Percentiles rank a stretch among this genome's conserved stretches.
phyloP scores from a whole-genome alignment of 2,113 vertebrate species.

The Tichodroma muraria region DNA sequence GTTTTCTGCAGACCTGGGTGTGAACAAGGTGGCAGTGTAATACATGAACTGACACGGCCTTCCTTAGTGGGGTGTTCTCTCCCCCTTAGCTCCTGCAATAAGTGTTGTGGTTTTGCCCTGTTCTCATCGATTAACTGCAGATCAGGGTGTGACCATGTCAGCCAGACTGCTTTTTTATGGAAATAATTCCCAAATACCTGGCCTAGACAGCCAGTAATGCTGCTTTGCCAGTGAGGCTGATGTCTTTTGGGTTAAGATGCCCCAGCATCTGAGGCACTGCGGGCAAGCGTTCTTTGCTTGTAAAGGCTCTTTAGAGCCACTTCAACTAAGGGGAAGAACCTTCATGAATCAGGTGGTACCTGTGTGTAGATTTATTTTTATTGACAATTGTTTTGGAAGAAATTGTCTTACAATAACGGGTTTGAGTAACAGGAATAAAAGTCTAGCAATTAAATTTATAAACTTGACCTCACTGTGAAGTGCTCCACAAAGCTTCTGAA shows the following conservation, averaged over 20 bases:
- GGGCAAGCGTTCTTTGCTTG: not conserved
- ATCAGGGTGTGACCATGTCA: not conserved
- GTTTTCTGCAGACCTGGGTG: constrained; percentile 34
- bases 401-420: not conserved
- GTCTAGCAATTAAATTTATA: not conserved
- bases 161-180: not conserved
- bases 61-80: not conserved
- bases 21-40: not conserved
- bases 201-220: not conserved
- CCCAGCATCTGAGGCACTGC: not conserved
- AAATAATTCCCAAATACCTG: not conserved
- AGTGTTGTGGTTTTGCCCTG: not conserved
- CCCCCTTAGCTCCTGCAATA: not conserved
- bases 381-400: not conserved
- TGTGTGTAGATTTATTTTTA: not conserved
- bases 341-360: not conserved
- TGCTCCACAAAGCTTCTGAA: not conserved
- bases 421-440: not conserved
- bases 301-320: not conserved
- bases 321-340: not conserved
- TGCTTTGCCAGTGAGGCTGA: not conserved
- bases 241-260: not conserved
- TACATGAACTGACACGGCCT: not conserved
- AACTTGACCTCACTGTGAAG: not conserved
- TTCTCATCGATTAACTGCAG: not conserved